Evolutionary conservation across 2,888 invertebrate species (phyloP).

Genomic region (Dicranocentrus wangi): DNA sequence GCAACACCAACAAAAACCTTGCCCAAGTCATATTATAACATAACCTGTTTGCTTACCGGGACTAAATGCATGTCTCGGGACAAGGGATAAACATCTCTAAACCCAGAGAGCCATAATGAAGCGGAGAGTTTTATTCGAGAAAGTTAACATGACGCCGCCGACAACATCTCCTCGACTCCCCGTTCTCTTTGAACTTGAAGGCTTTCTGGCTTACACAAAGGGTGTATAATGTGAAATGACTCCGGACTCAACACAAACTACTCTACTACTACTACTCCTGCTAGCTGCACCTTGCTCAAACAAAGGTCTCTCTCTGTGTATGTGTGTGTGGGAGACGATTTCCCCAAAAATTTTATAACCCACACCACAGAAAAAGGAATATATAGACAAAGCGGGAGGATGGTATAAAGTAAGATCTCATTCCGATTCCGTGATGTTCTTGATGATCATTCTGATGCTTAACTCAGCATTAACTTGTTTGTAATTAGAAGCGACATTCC

Average conservation of each 20-base stretch:
- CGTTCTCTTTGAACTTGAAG: constrained; percentile 5
- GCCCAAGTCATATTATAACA: too few species aligned
- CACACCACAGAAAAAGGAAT: too few species aligned
- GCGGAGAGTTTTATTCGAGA: neutral
- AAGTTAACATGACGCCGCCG: neutral
- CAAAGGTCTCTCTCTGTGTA: too few species aligned
- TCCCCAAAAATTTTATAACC: too few species aligned
- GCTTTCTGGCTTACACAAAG: constrained; percentile 3
- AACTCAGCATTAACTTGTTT: constrained; percentile 68
- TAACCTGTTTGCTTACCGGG: too few species aligned
- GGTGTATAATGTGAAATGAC: constrained; percentile 5
- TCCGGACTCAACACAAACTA: too few species aligned
- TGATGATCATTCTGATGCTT: constrained; percentile 49
- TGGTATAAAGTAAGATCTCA: constrained; percentile 9
- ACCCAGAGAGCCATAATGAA: neutral
- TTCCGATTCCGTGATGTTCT: constrained; percentile 21
- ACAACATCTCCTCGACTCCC: neutral
- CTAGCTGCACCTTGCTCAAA: too few species aligned
- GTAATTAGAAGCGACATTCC: constrained; percentile 69
- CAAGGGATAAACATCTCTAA: neutral
- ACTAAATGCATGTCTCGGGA: neutral
- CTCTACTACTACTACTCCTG: too few species aligned
- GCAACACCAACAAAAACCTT: constrained; percentile 12
- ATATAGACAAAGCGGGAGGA: too few species aligned
- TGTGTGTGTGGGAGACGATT: too few species aligned